These are phyloP conservation scores for Syndactyla subalaris DNA, from an alignment of 2,797 vertebrate species.

Conservation along the genomic window DNA sequence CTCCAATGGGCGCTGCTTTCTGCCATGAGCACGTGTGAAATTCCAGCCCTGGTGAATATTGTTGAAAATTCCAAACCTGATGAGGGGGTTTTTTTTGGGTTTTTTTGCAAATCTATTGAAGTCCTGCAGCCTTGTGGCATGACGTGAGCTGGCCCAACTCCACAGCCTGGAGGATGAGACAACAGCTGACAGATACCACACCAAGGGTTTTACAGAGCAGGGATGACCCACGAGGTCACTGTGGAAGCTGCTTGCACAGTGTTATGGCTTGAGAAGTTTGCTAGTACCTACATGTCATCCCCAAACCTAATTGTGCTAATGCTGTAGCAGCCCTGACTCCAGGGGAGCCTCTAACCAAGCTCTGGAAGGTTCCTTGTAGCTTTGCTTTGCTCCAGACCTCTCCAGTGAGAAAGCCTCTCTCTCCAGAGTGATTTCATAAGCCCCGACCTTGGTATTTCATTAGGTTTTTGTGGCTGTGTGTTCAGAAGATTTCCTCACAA, in stretches of 20 bases:
- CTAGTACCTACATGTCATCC: constrained; percentile 13
- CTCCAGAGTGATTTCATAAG: neutral
- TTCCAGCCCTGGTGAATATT: neutral
- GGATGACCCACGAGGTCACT: neutral
- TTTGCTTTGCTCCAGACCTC: neutral
- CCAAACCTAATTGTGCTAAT: constrained; percentile 12
- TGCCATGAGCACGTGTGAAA: neutral
- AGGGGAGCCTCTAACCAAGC: constrained; percentile 14
- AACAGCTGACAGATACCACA: constrained; percentile 5
- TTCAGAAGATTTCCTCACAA: neutral
- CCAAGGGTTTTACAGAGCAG: neutral
- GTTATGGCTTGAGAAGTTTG: neutral
- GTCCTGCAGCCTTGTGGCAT: neutral
- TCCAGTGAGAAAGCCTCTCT: neutral
- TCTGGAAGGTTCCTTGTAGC: constrained; percentile 25
- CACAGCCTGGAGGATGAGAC: constrained; percentile 22
- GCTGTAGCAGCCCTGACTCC: constrained; percentile 21
- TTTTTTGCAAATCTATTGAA: neutral
- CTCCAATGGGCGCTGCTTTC: neutral
- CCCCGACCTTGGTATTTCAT: neutral
- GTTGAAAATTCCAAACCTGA: neutral
- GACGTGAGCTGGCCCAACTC: neutral
- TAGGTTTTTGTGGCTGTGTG: neutral
- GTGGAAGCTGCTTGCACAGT: neutral
- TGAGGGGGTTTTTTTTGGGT: neutral